A percentile compares a stretch with the other conserved stretches of the same genome.
Evolutionary conservation across 2,113 vertebrate genomes (phyloP).

Genomic region (Hoplias malabaricus): DNA sequence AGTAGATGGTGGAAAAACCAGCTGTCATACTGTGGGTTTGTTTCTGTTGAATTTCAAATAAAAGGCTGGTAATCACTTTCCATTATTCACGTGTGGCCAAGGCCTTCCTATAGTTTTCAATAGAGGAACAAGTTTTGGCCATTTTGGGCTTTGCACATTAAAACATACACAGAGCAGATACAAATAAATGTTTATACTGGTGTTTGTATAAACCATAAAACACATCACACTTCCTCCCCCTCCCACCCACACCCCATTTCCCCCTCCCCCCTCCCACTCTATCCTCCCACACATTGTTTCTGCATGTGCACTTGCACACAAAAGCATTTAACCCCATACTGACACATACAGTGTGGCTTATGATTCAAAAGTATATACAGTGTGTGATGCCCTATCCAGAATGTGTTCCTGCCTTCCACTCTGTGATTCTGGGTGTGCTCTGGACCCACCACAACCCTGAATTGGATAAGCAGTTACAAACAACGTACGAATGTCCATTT

Average conservation of each 20-base stretch:
- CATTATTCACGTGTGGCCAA: conserved; percentile 33
- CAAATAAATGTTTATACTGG: background rate
- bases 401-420: too few species aligned
- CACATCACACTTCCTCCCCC: conserved; percentile 32
- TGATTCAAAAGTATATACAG: too few species aligned
- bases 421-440: too few species aligned
- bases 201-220: conserved; percentile 15
- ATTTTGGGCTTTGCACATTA: background rate
- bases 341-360: background rate
- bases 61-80: conserved; percentile 57
- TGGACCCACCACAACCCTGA: too few species aligned
- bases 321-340: background rate
- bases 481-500: too few species aligned
- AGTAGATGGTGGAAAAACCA: conserved; percentile 67
- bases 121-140: conserved; percentile 1
- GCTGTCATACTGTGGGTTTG: conserved; percentile 60
- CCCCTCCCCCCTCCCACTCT: conserved; percentile 17
- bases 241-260: background rate
- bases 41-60: conserved; percentile 57
- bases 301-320: conserved; percentile 31
- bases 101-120: background rate
- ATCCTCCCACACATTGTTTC: too few species aligned
- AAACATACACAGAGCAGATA: background rate
- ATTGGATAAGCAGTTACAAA: too few species aligned
- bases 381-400: too few species aligned